Evolutionary conservation across 2,888 invertebrate species (phyloP), one percentile per base, ranked within the genome.

Genomic region (Thelaira solivaga): DNA sequence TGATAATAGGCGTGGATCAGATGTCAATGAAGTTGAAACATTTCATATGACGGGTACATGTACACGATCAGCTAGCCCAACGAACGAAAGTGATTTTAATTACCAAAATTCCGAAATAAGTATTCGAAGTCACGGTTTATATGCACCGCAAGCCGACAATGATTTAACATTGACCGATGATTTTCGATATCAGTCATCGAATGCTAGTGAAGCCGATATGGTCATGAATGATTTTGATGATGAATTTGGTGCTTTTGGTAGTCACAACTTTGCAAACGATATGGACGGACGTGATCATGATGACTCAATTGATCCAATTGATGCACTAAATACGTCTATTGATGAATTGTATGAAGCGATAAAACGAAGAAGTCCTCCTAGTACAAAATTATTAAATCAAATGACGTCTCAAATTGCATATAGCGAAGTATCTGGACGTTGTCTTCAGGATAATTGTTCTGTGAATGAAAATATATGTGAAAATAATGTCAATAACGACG

Each of bases 291-390:
- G 73, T 61, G 59, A 57, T 5, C 41, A 64, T 45, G 36, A 67
- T 7, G 29, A 62, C 20, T 18, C 67, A 39, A n/a, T 34, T 16
- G 68, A 72, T 13, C 79, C 83, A 2, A 78, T 80, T 8, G 82
- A 82, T 61, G 83, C 83, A 20, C 85, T 87, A 73, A 86, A 88
- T 59, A 83, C 85, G 22, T 89, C 89, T 8, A 89, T 94, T 57
- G 94, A 94, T 83, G 93, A 93, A 84, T 88, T 94, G 7, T 94
- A 94, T 85, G 93, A 93, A 82, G 93, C 93, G 83, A 93, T 94
- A 77, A 89, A 88, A 31, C 83, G 86, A 13, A 83, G 88, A 39
- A 86, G 83, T 77, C 84, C 84, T 2, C 73, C 81, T 1, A 59
- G 29, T 11, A 67, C 55, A 61, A 65, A 71, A 31, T 8, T 16